Base-by-base conservation (phyloP, 2,797 vertebrate species). In the Gouania willdenowi region DNA sequence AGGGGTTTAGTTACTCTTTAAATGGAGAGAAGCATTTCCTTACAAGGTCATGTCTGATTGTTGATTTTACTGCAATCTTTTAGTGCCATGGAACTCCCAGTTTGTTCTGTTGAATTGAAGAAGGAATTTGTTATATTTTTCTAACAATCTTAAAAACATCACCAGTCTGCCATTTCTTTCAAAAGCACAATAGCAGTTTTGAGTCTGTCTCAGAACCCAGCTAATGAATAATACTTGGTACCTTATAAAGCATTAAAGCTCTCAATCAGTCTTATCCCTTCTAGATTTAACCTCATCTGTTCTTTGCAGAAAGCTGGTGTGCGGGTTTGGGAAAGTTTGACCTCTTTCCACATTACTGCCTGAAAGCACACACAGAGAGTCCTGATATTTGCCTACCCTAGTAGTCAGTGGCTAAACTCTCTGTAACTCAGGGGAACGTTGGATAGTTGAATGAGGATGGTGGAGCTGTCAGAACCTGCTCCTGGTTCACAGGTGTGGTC, bases 381-480 rank as follows among this genome's bases (percentile, higher is more conserved):
- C 9, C 28, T 41, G 2, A 12, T 47, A 26, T 65, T 49, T 65
- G 40, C 26, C 20, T 40, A 7, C 26, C 40, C 42, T 51, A 6
- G 43, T 39, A 22, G 11, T 57, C 25, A 29, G 9, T 26, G 0
- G 12, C 17, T 26, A 29, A 46, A 34, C 26, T 41, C 35, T 25
- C 48, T 56, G 61, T 21, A 46, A 56, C 43, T 48, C 3, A 2
- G 25, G 38, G 47, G 66, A 33, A 48, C 14, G 33, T 31, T 41
- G 50, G 48, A 41, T 37, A 12, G 33, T 32, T 47, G 35, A 50
- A 31, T 19, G 20, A 57, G 43, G 58, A 78, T 62, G 38, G 44
- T 76, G 70, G 81, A 76, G 71, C 60, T 71, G 79, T 66, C 55
- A 35, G 49, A 53, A 82, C 77, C 61, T 82, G 79, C 73, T 63